A percentile compares a stretch with the other conserved stretches of the same genome.
phyloP scores from a whole-genome alignment of 1,140 invertebrate species.

The Antheraea mylitta region DNA sequence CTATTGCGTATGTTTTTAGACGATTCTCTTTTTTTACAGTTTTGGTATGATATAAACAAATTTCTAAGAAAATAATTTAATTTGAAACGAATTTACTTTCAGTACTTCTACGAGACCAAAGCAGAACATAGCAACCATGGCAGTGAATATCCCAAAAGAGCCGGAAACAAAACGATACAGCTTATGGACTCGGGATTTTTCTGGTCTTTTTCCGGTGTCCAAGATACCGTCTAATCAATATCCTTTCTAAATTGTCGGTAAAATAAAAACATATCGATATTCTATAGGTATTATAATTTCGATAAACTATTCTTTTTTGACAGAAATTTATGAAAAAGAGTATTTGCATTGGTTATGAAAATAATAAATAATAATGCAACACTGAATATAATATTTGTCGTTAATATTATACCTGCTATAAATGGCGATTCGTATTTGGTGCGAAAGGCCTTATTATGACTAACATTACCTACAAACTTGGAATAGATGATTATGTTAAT shows the following conservation, averaged over 20 bases:
- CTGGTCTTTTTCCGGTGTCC: constrained; percentile 39
- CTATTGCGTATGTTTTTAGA: constrained; percentile 26
- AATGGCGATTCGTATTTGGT: no score
- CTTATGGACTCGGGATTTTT: constrained; percentile 45
- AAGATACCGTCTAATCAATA: constrained; percentile 47
- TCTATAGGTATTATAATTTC: no score
- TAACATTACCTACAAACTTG: no score
- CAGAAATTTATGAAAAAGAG: no score
- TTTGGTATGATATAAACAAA: neutral
- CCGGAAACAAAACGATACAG: constrained; percentile 31
- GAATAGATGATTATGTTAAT: no score
- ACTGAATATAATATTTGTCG: no score
- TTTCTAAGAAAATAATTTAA: no score
- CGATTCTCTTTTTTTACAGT: neutral
- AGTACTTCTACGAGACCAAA: constrained; percentile 19
- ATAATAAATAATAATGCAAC: no score
- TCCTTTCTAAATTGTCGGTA: constrained; percentile 21
- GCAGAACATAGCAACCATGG: constrained; percentile 27
- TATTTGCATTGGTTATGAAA: no score
- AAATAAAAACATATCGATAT: neutral
- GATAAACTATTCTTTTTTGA: no score
- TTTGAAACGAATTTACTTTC: neutral
- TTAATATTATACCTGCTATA: no score
- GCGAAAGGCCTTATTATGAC: no score
- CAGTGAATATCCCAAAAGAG: constrained; percentile 16